phyloP scores from a whole-genome alignment of 2,113 vertebrate genomes.

The Brachyhypopomus occidentalis region DNA sequence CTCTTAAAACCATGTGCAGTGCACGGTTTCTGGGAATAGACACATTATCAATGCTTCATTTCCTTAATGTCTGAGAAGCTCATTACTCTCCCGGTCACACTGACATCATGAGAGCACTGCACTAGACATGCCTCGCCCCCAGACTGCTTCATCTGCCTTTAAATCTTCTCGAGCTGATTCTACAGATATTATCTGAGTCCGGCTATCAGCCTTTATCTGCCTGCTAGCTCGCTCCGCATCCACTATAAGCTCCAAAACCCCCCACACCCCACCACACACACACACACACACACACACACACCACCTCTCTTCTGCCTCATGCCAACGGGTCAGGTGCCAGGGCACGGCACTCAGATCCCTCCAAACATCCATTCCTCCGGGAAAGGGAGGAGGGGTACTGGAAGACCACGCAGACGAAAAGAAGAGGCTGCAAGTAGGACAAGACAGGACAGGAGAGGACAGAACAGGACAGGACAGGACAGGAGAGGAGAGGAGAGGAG shows the following conservation, averaged over 20 bases:
- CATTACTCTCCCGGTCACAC: constrained; percentile 51
- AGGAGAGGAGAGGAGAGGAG: too few species aligned
- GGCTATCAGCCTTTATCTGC: constrained; percentile 16
- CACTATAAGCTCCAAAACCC: not conserved
- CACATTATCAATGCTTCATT: constrained; percentile 55
- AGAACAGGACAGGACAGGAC: too few species aligned
- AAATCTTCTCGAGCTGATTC: constrained; percentile 53
- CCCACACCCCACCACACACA: too few species aligned
- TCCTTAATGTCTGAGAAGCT: constrained; percentile 55
- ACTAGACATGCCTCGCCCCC: constrained; percentile 45
- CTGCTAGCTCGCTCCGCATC: not conserved
- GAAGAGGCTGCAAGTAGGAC: too few species aligned
- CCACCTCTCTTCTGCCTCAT: not conserved
- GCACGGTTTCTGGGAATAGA: constrained; percentile 45
- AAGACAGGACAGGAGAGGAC: too few species aligned
- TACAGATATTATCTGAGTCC: constrained; percentile 48
- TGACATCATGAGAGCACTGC: constrained; percentile 50
- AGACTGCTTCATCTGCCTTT: constrained; percentile 48
- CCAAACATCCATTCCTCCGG: too few species aligned
- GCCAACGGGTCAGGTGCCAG: too few species aligned
- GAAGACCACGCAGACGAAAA: too few species aligned
- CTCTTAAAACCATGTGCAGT: constrained; percentile 25
- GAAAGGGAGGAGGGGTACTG: too few species aligned
- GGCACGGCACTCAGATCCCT: too few species aligned
- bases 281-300: too few species aligned